Percentiles rank a stretch among this genome's conserved stretches.
Evolutionary conservation across 2,888 invertebrate species (phyloP).

Genomic region (Anthophora plumipes): DNA sequence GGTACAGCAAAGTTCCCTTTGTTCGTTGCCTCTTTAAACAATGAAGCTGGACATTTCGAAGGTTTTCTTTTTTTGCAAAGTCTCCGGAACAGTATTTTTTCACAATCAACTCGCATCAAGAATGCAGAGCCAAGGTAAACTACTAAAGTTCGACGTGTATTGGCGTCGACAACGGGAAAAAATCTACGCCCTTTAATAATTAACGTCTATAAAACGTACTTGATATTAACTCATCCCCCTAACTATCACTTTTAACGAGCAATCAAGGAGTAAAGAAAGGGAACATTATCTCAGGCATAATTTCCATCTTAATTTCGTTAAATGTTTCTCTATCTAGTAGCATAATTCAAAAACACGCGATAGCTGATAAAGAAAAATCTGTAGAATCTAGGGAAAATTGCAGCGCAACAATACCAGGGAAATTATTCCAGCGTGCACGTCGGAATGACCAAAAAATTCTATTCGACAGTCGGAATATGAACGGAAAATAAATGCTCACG

Average conservation of each 20-base stretch:
- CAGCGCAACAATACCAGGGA: not conserved
- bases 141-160: not conserved
- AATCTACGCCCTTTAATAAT: constrained; percentile 28
- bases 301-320: constrained; percentile 3
- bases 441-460: constrained; percentile 16
- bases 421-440: constrained; percentile 8
- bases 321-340: not conserved
- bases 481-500: constrained; percentile 8
- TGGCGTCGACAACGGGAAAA: not conserved
- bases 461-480: constrained; percentile 27
- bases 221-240: not conserved
- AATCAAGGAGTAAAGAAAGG: not conserved
- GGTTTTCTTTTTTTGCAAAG: not conserved
- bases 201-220: constrained; percentile 43
- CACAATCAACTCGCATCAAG: constrained; percentile 3
- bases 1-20: not conserved
- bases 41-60: not conserved
- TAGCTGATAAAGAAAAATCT: not conserved
- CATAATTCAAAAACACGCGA: not conserved
- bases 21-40: not conserved
- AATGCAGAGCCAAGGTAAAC: constrained; percentile 3
- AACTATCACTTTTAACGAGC: not conserved
- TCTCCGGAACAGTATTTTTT: constrained; percentile 7
- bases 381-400: not conserved
- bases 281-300: not conserved